Evolutionary conservation across 1,140 invertebrate genomes (phyloP), one percentile per base, ranked within the genome.

Genomic region (Archivesica marissinica): DNA sequence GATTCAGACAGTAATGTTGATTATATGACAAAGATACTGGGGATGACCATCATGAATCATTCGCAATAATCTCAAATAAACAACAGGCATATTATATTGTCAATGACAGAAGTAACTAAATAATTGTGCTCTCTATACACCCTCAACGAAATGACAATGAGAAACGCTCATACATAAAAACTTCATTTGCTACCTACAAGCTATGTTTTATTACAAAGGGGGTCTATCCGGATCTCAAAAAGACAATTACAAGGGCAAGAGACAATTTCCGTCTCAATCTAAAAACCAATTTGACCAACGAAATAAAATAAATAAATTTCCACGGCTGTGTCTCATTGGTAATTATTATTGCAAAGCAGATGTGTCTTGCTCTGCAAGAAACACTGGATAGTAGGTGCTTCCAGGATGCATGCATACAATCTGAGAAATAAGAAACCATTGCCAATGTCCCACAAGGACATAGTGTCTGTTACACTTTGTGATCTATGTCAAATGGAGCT

Each of bases 291-390:
- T 74, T 74, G 70, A 74, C 70, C 70, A 50, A 33, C 11, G 70
- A 74, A 74, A 74, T 74, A 44, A 74, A 74, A 47, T 74, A 52
- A 64, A 47, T 74, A 44, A 74, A 47, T 74, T 74, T 47, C 41
- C 41, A 30, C 25, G 44, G 50, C 41, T 25, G 25, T 47, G 70
- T 41, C n/a, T n/a, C 70, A 47, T 25, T 52, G 41, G 44, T 44
- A 74, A 74, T 30, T 74, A 2, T 28, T 33, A 44, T 44, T 30
- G 33, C 44, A 47, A 3, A 74, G 70, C 70, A 74, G 41, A 47
- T 74, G 70, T 74, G 70, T 64, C 59, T 64, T n/a, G n/a, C n/a
- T n/a, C n/a, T n/a, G n/a, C n/a, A n/a, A n/a, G n/a, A n/a, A n/a
- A n/a, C n/a, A n/a, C n/a, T n/a, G n/a, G n/a, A n/a, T n/a, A n/a